Conservation (phyloP, 2,113 vertebrate species). For the Eulemur macaco region DNA sequence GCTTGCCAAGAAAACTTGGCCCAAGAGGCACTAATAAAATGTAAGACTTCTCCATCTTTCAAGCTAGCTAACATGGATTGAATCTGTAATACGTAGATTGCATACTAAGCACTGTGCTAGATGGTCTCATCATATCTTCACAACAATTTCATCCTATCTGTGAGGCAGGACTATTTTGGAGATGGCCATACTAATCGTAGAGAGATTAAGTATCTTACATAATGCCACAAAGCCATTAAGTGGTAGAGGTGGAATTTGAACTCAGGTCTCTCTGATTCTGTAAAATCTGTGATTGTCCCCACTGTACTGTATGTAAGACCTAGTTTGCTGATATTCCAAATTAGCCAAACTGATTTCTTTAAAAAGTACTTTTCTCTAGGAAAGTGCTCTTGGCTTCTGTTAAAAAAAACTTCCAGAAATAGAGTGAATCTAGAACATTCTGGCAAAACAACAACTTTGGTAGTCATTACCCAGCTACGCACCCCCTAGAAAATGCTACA, state of each 20-base stretch:
- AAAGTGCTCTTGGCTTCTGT: neutral
- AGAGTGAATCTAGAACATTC: neutral
- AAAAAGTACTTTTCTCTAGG: neutral
- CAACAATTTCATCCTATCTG: neutral
- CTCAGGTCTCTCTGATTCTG: neutral
- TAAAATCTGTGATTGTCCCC: neutral
- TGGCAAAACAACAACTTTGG: neutral
- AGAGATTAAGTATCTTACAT: neutral
- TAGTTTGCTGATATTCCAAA: neutral
- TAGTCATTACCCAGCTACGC: neutral
- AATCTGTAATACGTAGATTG: neutral
- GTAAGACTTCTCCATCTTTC: neutral
- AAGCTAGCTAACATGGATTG: neutral
- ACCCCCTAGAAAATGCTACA: accelerated
- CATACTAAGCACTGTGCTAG: neutral
- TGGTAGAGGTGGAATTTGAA: neutral
- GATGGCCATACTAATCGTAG: neutral
- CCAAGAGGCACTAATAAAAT: slow-evolving; percentile 10
- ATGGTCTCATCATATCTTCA: neutral
- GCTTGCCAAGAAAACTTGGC: slow-evolving; percentile 47
- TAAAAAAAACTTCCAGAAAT: neutral
- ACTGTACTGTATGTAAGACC: neutral
- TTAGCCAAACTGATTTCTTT: neutral
- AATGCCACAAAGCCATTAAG: neutral
- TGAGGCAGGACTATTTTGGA: neutral